Evolutionary conservation across 2,797 vertebrate species (phyloP).

Genomic region (Margarornis squamiger): DNA sequence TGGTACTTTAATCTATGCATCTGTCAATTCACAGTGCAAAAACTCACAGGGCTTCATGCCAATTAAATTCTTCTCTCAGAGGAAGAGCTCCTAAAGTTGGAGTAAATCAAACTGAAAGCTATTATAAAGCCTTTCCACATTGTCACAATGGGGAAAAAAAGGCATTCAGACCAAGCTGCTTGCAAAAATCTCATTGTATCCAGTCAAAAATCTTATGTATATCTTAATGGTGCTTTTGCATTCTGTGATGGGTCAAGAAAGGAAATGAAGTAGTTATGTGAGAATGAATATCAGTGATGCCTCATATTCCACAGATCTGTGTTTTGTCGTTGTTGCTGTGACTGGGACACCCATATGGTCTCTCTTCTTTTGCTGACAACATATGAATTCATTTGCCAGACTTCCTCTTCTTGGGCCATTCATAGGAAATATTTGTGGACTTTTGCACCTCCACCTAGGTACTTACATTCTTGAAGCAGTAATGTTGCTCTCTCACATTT

Average conservation of each 20-base stretch:
- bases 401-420: not conserved
- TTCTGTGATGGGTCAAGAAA: not conserved
- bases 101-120: not conserved
- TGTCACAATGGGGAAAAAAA: not conserved
- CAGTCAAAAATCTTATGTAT: not conserved
- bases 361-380: not conserved
- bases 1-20: constrained; percentile 10
- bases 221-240: not conserved
- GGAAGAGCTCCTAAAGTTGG: not conserved
- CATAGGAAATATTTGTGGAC: not conserved
- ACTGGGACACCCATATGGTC: not conserved
- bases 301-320: not conserved
- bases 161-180: not conserved
- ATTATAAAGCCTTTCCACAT: not conserved
- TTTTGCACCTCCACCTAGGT: not conserved
- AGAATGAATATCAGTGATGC: not conserved
- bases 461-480: not conserved
- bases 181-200: not conserved
- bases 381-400: not conserved
- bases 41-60: not conserved
- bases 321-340: not conserved
- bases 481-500: not conserved
- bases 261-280: not conserved
- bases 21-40: not conserved
- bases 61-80: not conserved